Base-by-base conservation (phyloP, 1,140 invertebrate genomes). In the Antheraea mylitta region DNA sequence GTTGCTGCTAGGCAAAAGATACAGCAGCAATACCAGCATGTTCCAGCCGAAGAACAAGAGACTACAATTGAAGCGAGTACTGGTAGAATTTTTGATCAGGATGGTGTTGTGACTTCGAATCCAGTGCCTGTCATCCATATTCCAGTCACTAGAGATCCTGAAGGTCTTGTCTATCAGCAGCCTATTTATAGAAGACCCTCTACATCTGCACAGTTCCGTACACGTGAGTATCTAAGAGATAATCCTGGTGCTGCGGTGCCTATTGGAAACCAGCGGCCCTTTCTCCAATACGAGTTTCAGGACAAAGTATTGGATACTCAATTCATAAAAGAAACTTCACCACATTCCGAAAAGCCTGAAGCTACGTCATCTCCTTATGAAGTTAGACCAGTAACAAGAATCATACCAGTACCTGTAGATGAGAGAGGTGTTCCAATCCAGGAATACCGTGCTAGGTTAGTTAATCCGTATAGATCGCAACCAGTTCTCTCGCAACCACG, bases 231-330 rank as follows among this genome's bases (percentile, higher is more conserved):
- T 69, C 76, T 93, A 22, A 85, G 87, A 79, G 92, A 93, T 62
- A 92, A 93, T 63, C 92, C 92, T 37, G 92, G 91, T 71, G 81
- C 92, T 30, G 66, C 92, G 0, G 81, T 92, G 18, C 91, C 92
- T 6, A 93, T 93, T 37, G 92, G 91, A 18, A 93, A 93, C 70
- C 91, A 92, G 78, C 85, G 92, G 82, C 86, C 90, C 74, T 90
- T 91, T 85, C 87, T 88, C 77, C 86, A 91, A 45, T 93, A 92
- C 48, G 91, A 92, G 71, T 84, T 83, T 63, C 84, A 84, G 70
- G 82, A 86, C 62, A 89, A 88, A 84, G 75, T 89, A 82, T 70
- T 92, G 80, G 87, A 90, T 69, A 86, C 87, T 16, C 92, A 91
- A 72, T 91, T 82, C 72, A 30, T 91, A 69, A 87, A 89, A 64